Percentiles rank a stretch among this genome's conserved stretches.
phyloP scores from a whole-genome alignment of 2,113 vertebrate genomes.

The Aix galericulata region DNA sequence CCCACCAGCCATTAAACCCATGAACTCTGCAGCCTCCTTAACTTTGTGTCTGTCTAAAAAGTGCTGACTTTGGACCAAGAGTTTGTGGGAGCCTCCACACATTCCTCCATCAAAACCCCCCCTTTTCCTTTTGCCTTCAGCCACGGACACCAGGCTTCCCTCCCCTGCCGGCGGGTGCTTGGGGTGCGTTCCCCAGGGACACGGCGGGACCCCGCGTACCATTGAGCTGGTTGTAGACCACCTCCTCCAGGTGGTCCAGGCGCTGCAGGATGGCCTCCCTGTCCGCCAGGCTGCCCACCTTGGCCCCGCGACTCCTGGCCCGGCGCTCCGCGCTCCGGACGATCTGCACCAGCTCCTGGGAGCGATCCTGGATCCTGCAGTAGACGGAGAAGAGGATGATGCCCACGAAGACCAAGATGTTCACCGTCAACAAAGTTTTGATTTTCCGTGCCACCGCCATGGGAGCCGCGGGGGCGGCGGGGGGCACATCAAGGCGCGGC shows the following conservation, averaged over 20 bases:
- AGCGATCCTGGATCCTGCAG: slow-evolving; percentile 95
- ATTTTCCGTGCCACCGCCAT: slow-evolving; percentile 99
- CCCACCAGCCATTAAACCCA: background rate
- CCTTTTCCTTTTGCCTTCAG: background rate
- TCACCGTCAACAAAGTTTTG: slow-evolving; percentile 99
- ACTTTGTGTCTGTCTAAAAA: background rate
- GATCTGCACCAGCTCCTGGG: slow-evolving; percentile 89
- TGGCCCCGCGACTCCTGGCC: slow-evolving; percentile 84
- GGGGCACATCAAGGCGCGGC: slow-evolving; percentile 67
- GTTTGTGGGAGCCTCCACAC: background rate
- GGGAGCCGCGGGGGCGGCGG: slow-evolving; percentile 70
- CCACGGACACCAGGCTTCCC: fast-evolving
- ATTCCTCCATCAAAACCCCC: background rate
- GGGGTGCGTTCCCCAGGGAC: background rate
- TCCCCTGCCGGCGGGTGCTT: fast-evolving
- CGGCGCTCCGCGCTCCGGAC: slow-evolving; percentile 87
- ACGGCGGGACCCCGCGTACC: slow-evolving; percentile 73
- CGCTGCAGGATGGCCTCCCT: slow-evolving; percentile 94
- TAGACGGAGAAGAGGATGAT: slow-evolving; percentile 97
- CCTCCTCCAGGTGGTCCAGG: slow-evolving; percentile 94
- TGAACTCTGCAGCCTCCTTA: background rate
- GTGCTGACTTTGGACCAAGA: background rate
- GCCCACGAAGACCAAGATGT: slow-evolving; percentile 95
- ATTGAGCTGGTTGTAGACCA: slow-evolving; percentile 96
- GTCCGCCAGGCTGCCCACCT: slow-evolving; percentile 86